Evolutionary conservation across 2,113 vertebrate species (phyloP), one percentile per base, ranked within the genome.

Genomic region (Eurystomus gularis): DNA sequence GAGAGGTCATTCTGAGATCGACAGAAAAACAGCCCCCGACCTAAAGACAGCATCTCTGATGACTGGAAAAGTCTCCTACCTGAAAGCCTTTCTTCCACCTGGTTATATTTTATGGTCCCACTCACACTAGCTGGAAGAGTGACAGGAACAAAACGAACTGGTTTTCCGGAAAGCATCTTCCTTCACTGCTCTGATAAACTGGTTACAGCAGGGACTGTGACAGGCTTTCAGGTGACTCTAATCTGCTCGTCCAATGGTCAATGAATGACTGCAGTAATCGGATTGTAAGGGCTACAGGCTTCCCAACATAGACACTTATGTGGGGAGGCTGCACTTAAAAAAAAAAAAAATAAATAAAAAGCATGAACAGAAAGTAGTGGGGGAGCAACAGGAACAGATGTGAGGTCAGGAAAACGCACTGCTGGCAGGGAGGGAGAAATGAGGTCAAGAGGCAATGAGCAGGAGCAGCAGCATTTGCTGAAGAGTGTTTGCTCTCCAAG

Each of bases 161-260:
- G 2, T 71, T 96, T 96, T 88, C 89, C 92, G 85, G 92, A 89
- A 87, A 94, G 69, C 94, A 96, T 97, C 58, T 97, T 60, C 82
- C 72, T 82, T 78, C 52, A 77, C 79, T 88, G 86, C 77, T 90
- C 72, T 58, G 85, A 69, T 77, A 71, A 95, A 96, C 83, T 87
- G 79, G 62, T 88, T 79, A 37, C 60, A 96, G 89, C 87, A 96
- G 52, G 39, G 88, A 66, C 80, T 81, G 72, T 92, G 87, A 65
- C 77, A 94, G 88, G 40, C 94, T 94, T 95, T 94, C 96, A 97
- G 96, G 95, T 94, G 86, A 54, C 96, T 96, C 64, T 97, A 97
- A 97, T 96, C 96, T 96, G 88, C 84, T 94, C 25, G 3, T 64
- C 55, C 42, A 68, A 13, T 69, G 90, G 91, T 94, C 97, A 94